phyloP scores from a whole-genome alignment of 1,140 invertebrate genomes.

The Platorchestia sp. region DNA sequence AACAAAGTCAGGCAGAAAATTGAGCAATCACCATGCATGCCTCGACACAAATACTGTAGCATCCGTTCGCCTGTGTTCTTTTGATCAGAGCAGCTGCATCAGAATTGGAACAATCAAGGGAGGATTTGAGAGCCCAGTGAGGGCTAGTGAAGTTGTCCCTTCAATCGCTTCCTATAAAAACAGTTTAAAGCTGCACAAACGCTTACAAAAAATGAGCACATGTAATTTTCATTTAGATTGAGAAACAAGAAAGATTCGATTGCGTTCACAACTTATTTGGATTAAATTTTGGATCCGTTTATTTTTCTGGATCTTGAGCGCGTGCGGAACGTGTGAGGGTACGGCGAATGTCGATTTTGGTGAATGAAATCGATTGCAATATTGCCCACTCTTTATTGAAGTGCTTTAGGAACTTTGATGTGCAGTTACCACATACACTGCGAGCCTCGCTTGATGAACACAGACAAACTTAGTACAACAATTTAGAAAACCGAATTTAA shows the following conservation, averaged over 20 bases:
- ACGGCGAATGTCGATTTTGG: not conserved
- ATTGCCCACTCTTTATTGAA: not conserved
- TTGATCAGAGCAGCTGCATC: not conserved
- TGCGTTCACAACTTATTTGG: not conserved
- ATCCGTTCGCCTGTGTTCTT: not conserved
- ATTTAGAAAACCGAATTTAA: not conserved
- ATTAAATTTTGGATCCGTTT: not conserved
- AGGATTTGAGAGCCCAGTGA: not conserved
- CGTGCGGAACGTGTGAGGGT: not conserved
- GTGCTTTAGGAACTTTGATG: not conserved
- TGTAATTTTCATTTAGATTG: not conserved
- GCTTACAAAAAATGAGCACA: not conserved
- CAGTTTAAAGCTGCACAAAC: not conserved
- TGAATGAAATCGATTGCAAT: not conserved
- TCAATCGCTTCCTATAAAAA: not conserved
- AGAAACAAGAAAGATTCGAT: not conserved
- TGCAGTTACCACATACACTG: not conserved
- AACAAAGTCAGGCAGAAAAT: not conserved
- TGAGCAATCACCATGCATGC: slow-evolving; percentile 6
- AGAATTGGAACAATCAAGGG: not conserved
- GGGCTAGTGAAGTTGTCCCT: not conserved
- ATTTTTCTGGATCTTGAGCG: not conserved
- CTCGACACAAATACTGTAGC: not conserved
- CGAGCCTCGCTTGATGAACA: not conserved
- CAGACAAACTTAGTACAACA: not conserved